These are phyloP conservation scores for Phaetusa simplex DNA, from an alignment of 2,113 vertebrate species.

Conservation along the genomic window DNA sequence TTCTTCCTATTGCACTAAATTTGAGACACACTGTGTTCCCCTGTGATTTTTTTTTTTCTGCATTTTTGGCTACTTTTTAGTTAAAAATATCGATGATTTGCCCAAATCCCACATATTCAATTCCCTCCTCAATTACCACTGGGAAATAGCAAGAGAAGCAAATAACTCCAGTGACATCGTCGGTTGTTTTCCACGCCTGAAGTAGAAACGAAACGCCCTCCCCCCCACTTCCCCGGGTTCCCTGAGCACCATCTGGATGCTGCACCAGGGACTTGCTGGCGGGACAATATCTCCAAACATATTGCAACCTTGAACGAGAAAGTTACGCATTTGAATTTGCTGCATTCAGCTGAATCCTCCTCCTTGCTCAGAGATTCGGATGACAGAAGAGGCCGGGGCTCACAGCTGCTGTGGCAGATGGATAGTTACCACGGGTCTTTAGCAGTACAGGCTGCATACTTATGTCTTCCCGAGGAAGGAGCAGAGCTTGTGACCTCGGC, in stretches of 20 bases:
- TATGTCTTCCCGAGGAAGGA: background rate
- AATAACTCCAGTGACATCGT: background rate
- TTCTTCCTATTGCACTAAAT: background rate
- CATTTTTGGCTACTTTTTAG: background rate
- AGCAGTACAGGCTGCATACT: background rate
- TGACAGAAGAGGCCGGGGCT: slow-evolving; percentile 21
- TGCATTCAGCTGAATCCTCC: slow-evolving; percentile 49
- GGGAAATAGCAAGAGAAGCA: background rate
- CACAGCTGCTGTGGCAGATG: slow-evolving; percentile 60
- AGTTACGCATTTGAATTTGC: background rate
- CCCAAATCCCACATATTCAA: background rate
- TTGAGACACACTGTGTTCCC: background rate
- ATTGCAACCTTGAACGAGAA: slow-evolving; percentile 37
- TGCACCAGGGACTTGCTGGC: background rate
- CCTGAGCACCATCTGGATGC: slow-evolving; percentile 38
- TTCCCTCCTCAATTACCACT: background rate
- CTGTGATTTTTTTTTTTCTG: background rate
- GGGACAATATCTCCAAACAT: slow-evolving; percentile 27
- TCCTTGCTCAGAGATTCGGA: background rate
- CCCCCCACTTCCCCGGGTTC: background rate
- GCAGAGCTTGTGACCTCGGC: background rate
- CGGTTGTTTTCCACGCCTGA: background rate
- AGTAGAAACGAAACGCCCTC: background rate
- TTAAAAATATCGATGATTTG: background rate
- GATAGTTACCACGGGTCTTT: background rate